Evolutionary conservation across 37 sponge, comb jelly and placozoan species (phyloP).

Genomic region (Mnemiopsis leidyi): DNA sequence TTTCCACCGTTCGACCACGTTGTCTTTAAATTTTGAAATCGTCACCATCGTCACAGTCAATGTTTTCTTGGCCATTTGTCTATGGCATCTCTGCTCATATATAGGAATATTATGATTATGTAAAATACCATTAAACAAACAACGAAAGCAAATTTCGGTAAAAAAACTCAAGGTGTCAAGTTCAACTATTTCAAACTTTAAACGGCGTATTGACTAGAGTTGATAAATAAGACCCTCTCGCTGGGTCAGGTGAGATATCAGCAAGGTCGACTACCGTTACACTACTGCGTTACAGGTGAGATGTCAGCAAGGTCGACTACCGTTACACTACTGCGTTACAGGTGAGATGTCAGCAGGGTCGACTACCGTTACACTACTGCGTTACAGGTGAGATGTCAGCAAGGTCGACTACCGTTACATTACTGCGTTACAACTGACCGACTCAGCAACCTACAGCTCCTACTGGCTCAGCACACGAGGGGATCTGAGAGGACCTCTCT

Average conservation of each 20-base stretch:
- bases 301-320: background rate
- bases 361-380: background rate
- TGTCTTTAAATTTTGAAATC: too few relatives aligned
- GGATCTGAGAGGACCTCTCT: background rate
- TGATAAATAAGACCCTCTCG: too few relatives aligned
- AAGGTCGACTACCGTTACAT: conserved; percentile 8
- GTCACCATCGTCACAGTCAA: too few relatives aligned
- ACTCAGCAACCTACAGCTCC: background rate
- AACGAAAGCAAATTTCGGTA: too few relatives aligned
- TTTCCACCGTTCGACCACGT: too few relatives aligned
- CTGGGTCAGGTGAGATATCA: conserved; percentile 18
- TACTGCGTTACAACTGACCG: background rate
- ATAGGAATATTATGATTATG: too few relatives aligned
- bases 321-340: background rate
- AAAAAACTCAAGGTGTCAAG: too few relatives aligned
- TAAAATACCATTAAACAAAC: too few relatives aligned
- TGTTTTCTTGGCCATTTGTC: too few relatives aligned
- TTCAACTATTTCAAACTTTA: too few relatives aligned
- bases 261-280: conserved; percentile 5
- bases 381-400: background rate
- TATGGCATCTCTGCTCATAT: too few relatives aligned
- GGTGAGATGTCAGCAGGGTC: conserved; percentile 5
- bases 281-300: background rate
- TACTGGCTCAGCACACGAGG: background rate
- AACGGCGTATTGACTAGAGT: too few relatives aligned